Conservation (phyloP, 1,140 invertebrate genomes). For the Drosophila sp. region DNA sequence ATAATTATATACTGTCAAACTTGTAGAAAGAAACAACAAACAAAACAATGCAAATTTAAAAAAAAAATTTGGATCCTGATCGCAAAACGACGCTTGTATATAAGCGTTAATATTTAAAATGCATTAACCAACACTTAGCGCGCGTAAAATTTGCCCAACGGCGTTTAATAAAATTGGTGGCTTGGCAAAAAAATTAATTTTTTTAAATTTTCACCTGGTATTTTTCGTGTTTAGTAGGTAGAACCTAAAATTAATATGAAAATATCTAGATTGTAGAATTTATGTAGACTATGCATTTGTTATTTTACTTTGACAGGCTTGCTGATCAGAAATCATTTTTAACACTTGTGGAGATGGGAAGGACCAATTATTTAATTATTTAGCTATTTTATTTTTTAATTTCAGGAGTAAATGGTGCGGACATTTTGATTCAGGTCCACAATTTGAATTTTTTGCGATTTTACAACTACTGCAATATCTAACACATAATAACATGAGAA, state of each 20-base stretch:
- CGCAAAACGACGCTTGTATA: conserved; percentile 59
- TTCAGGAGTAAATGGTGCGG: no score
- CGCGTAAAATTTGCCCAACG: conserved; percentile 22
- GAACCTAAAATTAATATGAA: not conserved
- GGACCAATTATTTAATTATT: no score
- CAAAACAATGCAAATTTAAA: conserved; percentile 5
- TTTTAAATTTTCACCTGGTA: no score
- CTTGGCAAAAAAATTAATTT: not conserved
- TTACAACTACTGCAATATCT: no score
- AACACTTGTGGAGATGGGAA: not conserved
- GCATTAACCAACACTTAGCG: conserved; percentile 64
- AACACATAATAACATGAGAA: no score
- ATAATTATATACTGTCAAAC: not conserved
- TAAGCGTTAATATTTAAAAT: conserved; percentile 71
- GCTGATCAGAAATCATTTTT: not conserved
- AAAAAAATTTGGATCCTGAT: conserved; percentile 11
- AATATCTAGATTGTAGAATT: not conserved
- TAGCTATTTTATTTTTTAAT: no score
- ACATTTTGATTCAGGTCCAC: no score
- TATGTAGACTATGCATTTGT: not conserved
- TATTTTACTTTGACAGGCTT: not conserved
- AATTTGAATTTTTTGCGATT: no score
- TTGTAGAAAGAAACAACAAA: not conserved
- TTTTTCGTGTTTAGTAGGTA: not conserved
- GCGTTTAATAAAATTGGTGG: conserved; percentile 24